Evolutionary conservation across 23 tunicate genomes (phyloP).

Genomic region (Diplosoma virens): DNA sequence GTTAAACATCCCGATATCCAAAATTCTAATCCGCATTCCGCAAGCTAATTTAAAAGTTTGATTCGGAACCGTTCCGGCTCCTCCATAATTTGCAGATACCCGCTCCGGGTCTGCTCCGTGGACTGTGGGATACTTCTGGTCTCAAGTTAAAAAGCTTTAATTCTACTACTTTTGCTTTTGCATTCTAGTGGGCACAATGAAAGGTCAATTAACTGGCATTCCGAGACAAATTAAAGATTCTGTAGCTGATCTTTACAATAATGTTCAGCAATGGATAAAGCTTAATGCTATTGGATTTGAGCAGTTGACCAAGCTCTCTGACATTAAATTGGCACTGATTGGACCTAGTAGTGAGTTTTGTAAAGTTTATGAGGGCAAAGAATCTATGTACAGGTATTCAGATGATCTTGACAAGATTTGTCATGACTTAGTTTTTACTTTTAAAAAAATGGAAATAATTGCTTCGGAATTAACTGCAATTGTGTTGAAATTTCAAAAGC

Average conservation of each 20-base stretch:
- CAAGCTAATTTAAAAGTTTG: no score
- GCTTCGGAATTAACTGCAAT: slow-evolving; percentile 11
- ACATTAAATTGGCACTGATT: slow-evolving; percentile 34
- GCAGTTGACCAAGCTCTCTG: slow-evolving; percentile 33
- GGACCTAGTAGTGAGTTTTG: not conserved
- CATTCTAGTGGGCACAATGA: not conserved
- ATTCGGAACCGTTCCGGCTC: no score
- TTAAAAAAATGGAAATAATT: slow-evolving; percentile 19
- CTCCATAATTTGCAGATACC: no score
- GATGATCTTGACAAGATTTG: slow-evolving; percentile 46
- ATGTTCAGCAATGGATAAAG: slow-evolving; percentile 59
- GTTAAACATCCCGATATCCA: no score
- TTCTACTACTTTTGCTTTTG: no score
- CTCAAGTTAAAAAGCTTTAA: no score
- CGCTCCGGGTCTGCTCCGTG: no score
- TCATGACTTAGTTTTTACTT: not conserved
- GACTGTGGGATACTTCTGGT: no score
- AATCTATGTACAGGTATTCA: slow-evolving; percentile 20
- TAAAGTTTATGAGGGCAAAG: not conserved
- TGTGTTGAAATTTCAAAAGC: slow-evolving; percentile 27
- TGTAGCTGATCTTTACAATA: slow-evolving; percentile 70
- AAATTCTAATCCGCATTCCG: no score
- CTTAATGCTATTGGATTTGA: slow-evolving; percentile 61
- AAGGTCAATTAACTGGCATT: slow-evolving; percentile 82
- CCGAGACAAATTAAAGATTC: slow-evolving; percentile 71